These are phyloP conservation scores for Procavia capensis DNA, from an alignment of 2,113 vertebrate genomes.

Conservation along the genomic window DNA sequence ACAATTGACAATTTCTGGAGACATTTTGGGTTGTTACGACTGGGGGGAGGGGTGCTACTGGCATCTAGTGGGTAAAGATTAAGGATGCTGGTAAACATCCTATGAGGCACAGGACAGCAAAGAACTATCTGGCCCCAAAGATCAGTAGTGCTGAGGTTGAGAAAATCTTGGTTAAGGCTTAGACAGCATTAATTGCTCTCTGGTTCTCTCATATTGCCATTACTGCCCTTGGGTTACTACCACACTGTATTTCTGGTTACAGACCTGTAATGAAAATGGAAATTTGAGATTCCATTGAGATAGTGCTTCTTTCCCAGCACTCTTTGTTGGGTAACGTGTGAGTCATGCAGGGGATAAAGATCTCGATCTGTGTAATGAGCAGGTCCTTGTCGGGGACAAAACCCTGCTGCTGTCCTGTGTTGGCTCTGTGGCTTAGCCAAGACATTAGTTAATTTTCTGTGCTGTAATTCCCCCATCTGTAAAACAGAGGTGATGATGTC, in stretches of 20 bases:
- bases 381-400: background rate
- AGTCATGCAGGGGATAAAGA: background rate
- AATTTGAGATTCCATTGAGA: background rate
- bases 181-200: background rate
- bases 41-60: background rate
- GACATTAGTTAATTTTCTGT: background rate
- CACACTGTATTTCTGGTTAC: background rate
- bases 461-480: background rate
- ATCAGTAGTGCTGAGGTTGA: background rate
- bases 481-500: background rate
- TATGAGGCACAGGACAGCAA: background rate
- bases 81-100: too few relatives aligned
- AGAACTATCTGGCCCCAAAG: background rate
- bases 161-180: background rate
- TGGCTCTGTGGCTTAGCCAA: background rate
- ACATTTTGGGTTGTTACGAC: background rate
- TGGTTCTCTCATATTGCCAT: background rate
- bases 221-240: background rate
- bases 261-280: background rate
- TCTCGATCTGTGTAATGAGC: background rate
- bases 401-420: accelerated
- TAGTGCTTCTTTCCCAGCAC: background rate
- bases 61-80: background rate
- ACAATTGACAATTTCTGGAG: background rate
- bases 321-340: background rate